Base-by-base conservation (phyloP, 1,140 invertebrate genomes). In the Drosophila arawakana region DNA sequence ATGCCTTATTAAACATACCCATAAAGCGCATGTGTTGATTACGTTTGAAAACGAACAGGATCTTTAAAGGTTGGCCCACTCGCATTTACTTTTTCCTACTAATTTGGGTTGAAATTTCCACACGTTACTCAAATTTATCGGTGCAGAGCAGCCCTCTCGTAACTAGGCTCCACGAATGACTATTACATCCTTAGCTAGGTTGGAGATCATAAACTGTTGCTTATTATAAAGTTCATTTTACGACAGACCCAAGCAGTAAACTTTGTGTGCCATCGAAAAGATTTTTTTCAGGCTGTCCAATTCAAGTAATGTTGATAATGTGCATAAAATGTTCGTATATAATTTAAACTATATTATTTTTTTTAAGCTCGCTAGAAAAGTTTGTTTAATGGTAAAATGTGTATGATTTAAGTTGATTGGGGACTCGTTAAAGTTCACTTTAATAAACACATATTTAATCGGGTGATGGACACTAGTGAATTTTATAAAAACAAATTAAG, bases 71-170 rank as follows among this genome's bases (percentile, higher is more conserved):
- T 30, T 6, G 4, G 25, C 4, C 6, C 3, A 30, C 25, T 30
- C 25, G 18, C 25, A n/a, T 4, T 34, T 21, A n/a, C 37, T 3
- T 8, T 47, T 30, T 60, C 7, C 3, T 47, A 8, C 39, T 43
- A 34, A 11, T 67, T 57, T 55, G 8, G 39, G 44, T 60, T 63
- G 49, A 43, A 57, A 35, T 70, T 57, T 68, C 50, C 75, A 78
- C 79, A 85, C 75, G 85, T 84, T 77, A 84, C 80, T 84, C 69
- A 81, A 80, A 85, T 84, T 80, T 84, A 84, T 83, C 81, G 81
- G 62, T 60, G 68, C 63, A 54, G 52, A 57, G 71, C 57, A 76
- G 61, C 35, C 58, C 21, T 13, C 39, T 4, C 30, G 49, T 30
- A 2, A 30, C 58, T 49, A 50, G 72, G 30, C 66, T 47, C 65